Evolutionary conservation across 2,797 vertebrate species (phyloP).

Genomic region (Labeo calbasu): DNA sequence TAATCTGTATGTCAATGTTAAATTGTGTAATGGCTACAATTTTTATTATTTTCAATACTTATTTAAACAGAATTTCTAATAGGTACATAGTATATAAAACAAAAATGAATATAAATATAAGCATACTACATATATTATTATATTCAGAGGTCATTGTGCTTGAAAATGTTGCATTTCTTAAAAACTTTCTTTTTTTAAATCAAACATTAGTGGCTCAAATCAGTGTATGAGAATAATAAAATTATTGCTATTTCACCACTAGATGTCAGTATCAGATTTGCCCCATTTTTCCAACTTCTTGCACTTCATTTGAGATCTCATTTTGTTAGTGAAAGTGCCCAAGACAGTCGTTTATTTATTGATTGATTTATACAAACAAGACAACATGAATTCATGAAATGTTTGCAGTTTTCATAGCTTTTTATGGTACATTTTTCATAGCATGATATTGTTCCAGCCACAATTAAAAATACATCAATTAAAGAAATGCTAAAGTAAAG

Average conservation of each 20-base stretch:
- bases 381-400: background rate
- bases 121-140: background rate
- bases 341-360: background rate
- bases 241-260: conserved; percentile 68
- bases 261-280: conserved; percentile 75
- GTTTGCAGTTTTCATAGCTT: background rate
- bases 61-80: background rate
- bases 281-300: background rate
- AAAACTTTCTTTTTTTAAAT: background rate
- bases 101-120: background rate
- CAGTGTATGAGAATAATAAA: background rate
- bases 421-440: too few species aligned
- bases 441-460: background rate
- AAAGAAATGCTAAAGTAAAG: background rate
- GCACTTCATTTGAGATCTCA: background rate
- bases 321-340: background rate
- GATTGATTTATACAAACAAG: background rate
- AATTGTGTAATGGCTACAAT: background rate
- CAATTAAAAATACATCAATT: background rate
- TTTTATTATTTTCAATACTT: background rate
- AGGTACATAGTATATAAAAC: background rate
- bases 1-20: background rate
- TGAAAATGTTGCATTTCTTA: background rate
- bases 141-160: background rate
- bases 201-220: background rate